Conservation (phyloP, 2,888 invertebrate species). For the Eucera pruinosa region DNA sequence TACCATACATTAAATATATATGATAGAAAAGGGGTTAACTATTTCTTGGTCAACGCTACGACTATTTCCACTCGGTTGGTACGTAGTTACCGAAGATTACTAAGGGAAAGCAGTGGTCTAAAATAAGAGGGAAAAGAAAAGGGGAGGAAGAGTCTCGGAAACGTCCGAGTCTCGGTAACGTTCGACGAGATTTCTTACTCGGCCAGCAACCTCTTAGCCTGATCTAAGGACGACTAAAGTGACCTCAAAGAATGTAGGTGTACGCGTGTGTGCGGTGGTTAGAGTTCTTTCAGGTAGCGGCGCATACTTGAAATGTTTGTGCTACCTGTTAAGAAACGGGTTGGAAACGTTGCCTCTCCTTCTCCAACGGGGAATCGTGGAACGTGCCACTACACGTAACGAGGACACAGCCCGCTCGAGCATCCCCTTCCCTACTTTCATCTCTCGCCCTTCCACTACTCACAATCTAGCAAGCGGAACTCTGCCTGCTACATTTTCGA, state of each 20-base stretch:
- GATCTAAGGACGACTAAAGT: constrained; percentile 31
- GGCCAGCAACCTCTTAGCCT: constrained; percentile 33
- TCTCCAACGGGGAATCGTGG: constrained; percentile 51
- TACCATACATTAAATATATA: too few species aligned
- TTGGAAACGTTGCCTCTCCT: constrained; percentile 61
- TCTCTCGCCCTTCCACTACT: constrained; percentile 44
- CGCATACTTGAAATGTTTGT: constrained; percentile 74
- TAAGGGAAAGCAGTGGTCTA: too few species aligned
- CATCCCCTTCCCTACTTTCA: constrained; percentile 55
- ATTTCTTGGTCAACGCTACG: too few species aligned
- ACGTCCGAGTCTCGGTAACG: too few species aligned
- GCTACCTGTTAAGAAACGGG: constrained; percentile 68
- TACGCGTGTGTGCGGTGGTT: constrained; percentile 19
- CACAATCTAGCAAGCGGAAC: constrained; percentile 44
- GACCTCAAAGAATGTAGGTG: constrained; percentile 42
- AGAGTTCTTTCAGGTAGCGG: constrained; percentile 56
- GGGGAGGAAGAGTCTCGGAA: not conserved
- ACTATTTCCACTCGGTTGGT: too few species aligned
- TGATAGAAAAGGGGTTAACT: too few species aligned
- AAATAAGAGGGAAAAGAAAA: constrained; percentile 17
- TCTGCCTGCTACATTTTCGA: constrained; percentile 33
- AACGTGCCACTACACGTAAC: constrained; percentile 72
- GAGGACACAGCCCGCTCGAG: constrained; percentile 71
- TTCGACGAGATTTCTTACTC: constrained; percentile 38
- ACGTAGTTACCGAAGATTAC: too few species aligned